Base-by-base conservation (phyloP, 2,888 invertebrate species). In the Leptinotarsa peninsularis region DNA sequence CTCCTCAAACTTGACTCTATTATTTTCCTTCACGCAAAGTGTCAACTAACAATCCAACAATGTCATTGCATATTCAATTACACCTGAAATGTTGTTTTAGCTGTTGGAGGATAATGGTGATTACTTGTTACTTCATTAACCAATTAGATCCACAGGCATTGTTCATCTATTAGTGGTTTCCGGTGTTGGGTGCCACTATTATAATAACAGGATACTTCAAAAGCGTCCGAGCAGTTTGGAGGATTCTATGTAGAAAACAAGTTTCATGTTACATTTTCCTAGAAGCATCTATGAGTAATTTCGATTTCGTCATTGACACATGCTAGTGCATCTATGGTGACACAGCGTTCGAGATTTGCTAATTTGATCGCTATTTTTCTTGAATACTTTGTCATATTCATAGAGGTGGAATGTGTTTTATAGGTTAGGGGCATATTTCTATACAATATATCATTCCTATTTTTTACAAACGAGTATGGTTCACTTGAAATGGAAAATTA, bases 101-200 rank as follows among this genome's bases (percentile, higher is more conserved):
- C 63, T 63, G 27, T 17, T 43, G 4, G n/a, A 17, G 33, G 43
- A 7, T 33, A 63, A 63, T 63, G 43, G 43, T 27, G 43, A 63
- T 63, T 63, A 33, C 33, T 33, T 63, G 63, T 63, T 43, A 33
- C 63, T 18, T 63, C 63, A 63, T 58, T 58, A 58, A 5, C 63
- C 33, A 63, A 63, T 63, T 63, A 63, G 17, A 63, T 63, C 18
- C 10, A 33, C 43, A 43, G n/a, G 63, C 18, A 63, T 43, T 63
- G 43, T 43, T 43, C 63, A 33, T 5, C 33, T 18, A 63, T 63
- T 63, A 63, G 63, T 63, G 43, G 27, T 7, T 63, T 63, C 18
- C 33, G 43, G n/a, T 58, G 63, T 43, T 18, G 63, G n/a, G n/a
- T 63, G n/a, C 10, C 43, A 10, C 43, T 33, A 63, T 68, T 54